phyloP scores from a whole-genome alignment of 1,140 invertebrate species.

The Drosophila trapezifrons region DNA sequence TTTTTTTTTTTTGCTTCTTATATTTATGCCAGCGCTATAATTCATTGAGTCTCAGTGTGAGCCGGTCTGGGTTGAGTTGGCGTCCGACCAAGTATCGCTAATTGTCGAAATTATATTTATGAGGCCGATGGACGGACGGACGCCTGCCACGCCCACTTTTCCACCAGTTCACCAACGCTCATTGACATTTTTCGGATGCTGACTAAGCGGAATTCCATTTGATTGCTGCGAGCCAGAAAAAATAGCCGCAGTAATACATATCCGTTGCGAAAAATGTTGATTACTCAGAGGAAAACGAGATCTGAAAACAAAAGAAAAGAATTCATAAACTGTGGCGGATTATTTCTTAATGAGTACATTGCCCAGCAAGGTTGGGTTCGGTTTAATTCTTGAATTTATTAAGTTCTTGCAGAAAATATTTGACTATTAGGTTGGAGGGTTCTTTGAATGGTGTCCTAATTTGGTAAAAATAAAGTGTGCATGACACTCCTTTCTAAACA shows the following conservation, averaged over 20 bases:
- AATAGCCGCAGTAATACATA: constrained; percentile 30
- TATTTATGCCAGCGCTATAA: constrained; percentile 65
- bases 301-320: constrained; percentile 15
- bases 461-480: too few relatives aligned
- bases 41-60: constrained; percentile 53
- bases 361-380: neutral
- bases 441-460: too few relatives aligned
- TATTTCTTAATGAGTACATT: neutral
- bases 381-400: neutral
- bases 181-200: constrained; percentile 57
- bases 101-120: constrained; percentile 65
- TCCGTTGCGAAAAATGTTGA: constrained; percentile 17
- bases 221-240: constrained; percentile 21
- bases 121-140: constrained; percentile 23
- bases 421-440: neutral
- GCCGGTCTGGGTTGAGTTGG: constrained; percentile 30
- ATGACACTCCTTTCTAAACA: too few relatives aligned
- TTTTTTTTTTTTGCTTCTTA: constrained; percentile 18
- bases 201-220: constrained; percentile 50
- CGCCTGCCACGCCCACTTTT: constrained; percentile 24
- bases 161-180: constrained; percentile 26
- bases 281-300: constrained; percentile 18
- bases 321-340: constrained; percentile 3
- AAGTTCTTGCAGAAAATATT: too few relatives aligned
- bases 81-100: constrained; percentile 40